phyloP scores from a whole-genome alignment of 2,797 vertebrate species.

The Momotus momota region DNA sequence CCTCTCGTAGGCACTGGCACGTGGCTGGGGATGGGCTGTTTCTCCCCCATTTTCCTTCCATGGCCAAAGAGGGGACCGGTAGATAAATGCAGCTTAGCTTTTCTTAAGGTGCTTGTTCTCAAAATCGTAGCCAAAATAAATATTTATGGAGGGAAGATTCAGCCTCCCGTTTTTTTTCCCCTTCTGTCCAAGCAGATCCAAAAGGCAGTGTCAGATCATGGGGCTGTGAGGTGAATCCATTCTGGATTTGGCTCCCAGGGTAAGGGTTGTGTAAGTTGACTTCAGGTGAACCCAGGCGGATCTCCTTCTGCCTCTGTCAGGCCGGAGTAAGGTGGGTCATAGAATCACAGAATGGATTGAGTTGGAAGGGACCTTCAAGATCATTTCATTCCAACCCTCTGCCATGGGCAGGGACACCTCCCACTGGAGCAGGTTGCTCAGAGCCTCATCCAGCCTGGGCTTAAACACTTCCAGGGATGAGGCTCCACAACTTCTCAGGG shows the following conservation, averaged over 20 bases:
- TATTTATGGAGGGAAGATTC: background rate
- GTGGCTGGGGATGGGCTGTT: background rate
- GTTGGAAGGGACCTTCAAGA: too few relatives aligned
- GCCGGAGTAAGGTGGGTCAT: background rate
- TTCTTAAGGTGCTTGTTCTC: background rate
- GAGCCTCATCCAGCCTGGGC: too few relatives aligned
- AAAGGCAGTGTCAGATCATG: rapidly evolving
- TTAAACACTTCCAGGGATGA: too few relatives aligned
- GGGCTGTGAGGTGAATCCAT: rapidly evolving
- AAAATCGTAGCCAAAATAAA: background rate
- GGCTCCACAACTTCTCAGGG: too few relatives aligned
- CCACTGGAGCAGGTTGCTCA: too few relatives aligned
- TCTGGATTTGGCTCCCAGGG: background rate
- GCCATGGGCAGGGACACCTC: too few relatives aligned
- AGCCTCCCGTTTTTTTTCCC: background rate
- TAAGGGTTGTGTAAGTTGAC: too few relatives aligned
- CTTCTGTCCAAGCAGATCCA: background rate
- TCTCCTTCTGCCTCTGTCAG: background rate
- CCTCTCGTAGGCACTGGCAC: rapidly evolving
- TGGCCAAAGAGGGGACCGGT: background rate
- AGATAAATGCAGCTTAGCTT: background rate
- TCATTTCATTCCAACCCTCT: too few relatives aligned
- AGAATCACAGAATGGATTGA: too few relatives aligned
- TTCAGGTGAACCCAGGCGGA: background rate
- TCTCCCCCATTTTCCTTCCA: rapidly evolving